Evolutionary conservation across 1,140 invertebrate genomes (phyloP).

Genomic region (Lethocerus indicus): DNA sequence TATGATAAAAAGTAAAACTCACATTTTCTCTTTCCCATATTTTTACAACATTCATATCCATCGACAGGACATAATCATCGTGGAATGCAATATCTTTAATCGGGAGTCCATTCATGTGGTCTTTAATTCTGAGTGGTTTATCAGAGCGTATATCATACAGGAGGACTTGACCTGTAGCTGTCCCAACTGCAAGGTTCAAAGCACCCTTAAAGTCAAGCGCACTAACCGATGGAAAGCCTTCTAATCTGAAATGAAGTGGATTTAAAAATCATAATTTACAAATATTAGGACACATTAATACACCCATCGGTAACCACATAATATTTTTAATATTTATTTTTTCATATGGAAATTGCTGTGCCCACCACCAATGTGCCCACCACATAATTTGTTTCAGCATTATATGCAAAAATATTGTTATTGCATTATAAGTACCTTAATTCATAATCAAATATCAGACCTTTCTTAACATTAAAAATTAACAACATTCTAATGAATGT

Average conservation of each 20-base stretch:
- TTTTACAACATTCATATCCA: conserved; percentile 84
- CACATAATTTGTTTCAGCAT: too few relatives aligned
- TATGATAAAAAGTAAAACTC: conserved; percentile 23
- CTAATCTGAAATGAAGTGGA: conserved; percentile 30
- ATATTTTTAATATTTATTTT: too few relatives aligned
- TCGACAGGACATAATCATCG: conserved; percentile 72
- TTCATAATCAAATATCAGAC: too few relatives aligned
- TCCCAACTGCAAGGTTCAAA: conserved; percentile 79
- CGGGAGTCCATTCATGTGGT: conserved; percentile 86
- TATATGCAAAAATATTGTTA: too few relatives aligned
- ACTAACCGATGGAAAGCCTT: conserved; percentile 57
- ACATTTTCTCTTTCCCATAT: conserved; percentile 87
- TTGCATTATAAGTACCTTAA: too few relatives aligned
- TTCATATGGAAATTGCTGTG: too few relatives aligned
- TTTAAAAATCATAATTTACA: too few relatives aligned
- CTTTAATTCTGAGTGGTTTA: conserved; percentile 78
- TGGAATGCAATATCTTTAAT: conserved; percentile 86
- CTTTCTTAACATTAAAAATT: too few relatives aligned
- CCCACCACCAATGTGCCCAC: too few relatives aligned
- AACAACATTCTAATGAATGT: too few relatives aligned
- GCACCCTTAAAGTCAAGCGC: conserved; percentile 65
- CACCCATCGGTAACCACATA: too few relatives aligned
- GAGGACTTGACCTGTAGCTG: conserved; percentile 79
- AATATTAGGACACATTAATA: too few relatives aligned
- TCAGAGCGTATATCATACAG: conserved; percentile 88